Evolutionary conservation across 2,113 vertebrate species (phyloP).

Genomic region (Phalacrocorax aristotelis): DNA sequence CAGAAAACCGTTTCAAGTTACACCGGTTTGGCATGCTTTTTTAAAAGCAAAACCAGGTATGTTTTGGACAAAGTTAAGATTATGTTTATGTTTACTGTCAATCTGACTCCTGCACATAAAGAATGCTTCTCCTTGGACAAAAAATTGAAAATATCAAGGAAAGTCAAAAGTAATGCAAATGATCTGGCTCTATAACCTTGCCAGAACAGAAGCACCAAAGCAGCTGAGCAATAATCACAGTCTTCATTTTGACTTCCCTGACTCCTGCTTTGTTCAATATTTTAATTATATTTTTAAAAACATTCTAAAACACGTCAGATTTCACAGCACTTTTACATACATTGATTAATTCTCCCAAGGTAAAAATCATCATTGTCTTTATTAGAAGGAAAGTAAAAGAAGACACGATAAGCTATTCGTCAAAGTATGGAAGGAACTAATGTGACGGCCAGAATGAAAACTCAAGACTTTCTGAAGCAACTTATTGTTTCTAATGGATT

Average conservation of each 20-base stretch:
- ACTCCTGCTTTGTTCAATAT: neutral
- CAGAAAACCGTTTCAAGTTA: neutral
- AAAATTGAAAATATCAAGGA: neutral
- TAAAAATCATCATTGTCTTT: neutral
- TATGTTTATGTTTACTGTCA: conserved; percentile 47
- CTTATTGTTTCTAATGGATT: neutral
- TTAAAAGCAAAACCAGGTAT: neutral
- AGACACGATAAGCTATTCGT: neutral
- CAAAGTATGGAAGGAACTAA: neutral
- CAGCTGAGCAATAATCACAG: neutral
- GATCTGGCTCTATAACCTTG: neutral
- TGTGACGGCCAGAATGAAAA: neutral
- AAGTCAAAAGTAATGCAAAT: conserved; percentile 24
- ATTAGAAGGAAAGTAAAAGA: neutral
- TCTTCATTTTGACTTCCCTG: neutral
- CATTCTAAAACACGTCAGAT: neutral
- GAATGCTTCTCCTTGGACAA: neutral
- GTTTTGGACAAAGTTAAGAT: neutral
- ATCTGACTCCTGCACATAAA: neutral
- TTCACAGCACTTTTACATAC: neutral
- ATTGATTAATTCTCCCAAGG: neutral
- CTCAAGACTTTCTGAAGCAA: neutral
- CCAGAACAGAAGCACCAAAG: neutral
- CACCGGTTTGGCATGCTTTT: neutral
- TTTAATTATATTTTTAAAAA: neutral